A percentile compares a stretch with the other conserved stretches of the same genome.
These are phyloP conservation scores for Amphilophus citrinellus DNA, from an alignment of 2,113 vertebrate genomes.

Conservation along the genomic window DNA sequence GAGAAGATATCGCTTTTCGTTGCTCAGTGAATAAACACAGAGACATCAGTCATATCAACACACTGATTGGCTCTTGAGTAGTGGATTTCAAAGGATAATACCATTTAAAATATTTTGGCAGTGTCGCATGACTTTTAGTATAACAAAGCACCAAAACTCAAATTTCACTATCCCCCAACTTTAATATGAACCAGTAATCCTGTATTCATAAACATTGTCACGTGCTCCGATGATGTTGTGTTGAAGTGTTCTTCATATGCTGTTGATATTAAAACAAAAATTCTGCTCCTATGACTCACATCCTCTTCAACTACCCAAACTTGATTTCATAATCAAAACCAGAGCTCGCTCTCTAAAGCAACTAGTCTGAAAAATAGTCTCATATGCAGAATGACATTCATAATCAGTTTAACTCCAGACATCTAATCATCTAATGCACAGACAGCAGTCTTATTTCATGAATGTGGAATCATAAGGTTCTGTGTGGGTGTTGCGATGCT, in stretches of 20 bases:
- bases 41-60: neutral
- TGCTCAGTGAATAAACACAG: neutral
- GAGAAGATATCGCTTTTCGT: neutral
- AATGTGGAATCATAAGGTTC: conserved; percentile 11
- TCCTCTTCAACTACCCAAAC: conserved; percentile 21
- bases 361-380: conserved; percentile 12
- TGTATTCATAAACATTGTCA: conserved; percentile 7
- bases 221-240: neutral
- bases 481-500: conserved; percentile 38
- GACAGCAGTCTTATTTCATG: conserved; percentile 33
- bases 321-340: conserved; percentile 15
- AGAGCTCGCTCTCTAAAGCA: neutral
- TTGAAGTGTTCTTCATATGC: neutral
- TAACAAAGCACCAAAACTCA: neutral
- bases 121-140: too few relatives aligned
- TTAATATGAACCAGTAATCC: conserved; percentile 8
- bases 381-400: conserved; percentile 10
- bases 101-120: neutral
- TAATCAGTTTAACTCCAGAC: conserved; percentile 37
- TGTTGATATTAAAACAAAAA: neutral
- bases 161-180: neutral
- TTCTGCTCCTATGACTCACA: neutral
- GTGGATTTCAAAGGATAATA: neutral
- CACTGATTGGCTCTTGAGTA: neutral
- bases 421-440: conserved; percentile 30